Evolutionary conservation across 2,797 vertebrate genomes (phyloP), one percentile per base, ranked within the genome.

Genomic region (Sphenodon punctatus): DNA sequence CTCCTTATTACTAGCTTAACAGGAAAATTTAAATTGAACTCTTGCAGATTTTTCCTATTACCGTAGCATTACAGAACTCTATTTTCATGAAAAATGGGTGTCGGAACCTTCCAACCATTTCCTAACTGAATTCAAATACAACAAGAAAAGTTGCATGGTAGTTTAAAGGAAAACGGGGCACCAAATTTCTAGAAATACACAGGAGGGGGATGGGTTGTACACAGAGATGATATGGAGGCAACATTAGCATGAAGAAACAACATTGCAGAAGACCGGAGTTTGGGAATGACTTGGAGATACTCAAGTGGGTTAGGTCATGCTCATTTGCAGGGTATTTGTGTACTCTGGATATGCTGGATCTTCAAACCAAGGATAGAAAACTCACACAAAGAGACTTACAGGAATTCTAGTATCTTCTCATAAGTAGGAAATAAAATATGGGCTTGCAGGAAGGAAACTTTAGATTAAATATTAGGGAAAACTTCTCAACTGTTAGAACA

Each of bases 21-120:
- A 94, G 92, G 74, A 93, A 93, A 93, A 93, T 72, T 88, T 67
- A 84, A 82, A 5, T 46, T 92, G 84, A 93, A 88, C 78, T 92
- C 80, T 45, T 68, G 75, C 60, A 91, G 84, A 60, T 67, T 48
- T 81, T 91, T 76, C 58, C 85, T 80, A 79, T 92, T 89, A 92
- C 65, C 43, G 75, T 82, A 93, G 88, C 70, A 48, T 70, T 84
- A 76, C 36, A 53, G 80, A 88, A 74, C 80, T 90, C 85, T 80
- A 80, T 93, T 92, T n/a, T 92, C 83, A 80, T 71, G 88, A 91
- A 70, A 92, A 93, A 88, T 65, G 88, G 88, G 38, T 27, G 53
- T 70, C 70, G 69, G 92, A 88, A 73, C 65, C 78, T 92, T 89
- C 75, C 73, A 74, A 90, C 82, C 84, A 69, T 90, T 94, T 95